Conservation (phyloP, 2,113 vertebrate species). For the Scophthalmus maximus region DNA sequence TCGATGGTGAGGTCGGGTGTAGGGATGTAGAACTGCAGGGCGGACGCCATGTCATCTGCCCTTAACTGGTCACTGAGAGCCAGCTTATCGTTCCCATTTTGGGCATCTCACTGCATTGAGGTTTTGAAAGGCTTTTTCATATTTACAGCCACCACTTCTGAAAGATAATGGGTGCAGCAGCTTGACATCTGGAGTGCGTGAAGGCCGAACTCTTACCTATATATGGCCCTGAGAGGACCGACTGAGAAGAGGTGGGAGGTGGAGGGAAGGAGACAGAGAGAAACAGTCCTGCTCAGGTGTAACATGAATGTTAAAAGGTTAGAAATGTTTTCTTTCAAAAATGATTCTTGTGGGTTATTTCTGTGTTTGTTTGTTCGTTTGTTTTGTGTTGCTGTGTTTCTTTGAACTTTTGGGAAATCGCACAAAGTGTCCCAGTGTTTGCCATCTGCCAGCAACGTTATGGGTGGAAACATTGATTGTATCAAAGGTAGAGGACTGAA, state of each 20-base stretch:
- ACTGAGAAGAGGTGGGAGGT: neutral
- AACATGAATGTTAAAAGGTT: constrained; percentile 46
- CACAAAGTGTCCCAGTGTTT: neutral
- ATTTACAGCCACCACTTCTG: constrained; percentile 19
- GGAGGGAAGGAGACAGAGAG: neutral
- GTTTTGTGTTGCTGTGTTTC: constrained; percentile 55
- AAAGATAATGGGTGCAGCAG: constrained; percentile 14
- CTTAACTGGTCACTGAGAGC: neutral
- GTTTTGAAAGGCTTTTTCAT: neutral
- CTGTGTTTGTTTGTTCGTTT: too few species aligned
- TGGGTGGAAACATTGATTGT: constrained; percentile 4
- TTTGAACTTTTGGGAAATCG: constrained; percentile 22
- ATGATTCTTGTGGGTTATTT: constrained; percentile 1
- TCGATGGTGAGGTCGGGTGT: too few species aligned
- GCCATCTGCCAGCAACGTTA: neutral
- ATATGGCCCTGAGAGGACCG: constrained; percentile 7
- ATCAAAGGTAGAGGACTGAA: neutral
- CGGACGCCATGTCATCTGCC: constrained; percentile 3
- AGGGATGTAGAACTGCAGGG: constrained; percentile 10
- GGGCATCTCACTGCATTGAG: neutral
- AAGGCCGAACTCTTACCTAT: neutral
- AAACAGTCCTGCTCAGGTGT: constrained; percentile 6
- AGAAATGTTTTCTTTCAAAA: constrained; percentile 11
- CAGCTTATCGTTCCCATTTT: constrained; percentile 1
- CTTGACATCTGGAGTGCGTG: constrained; percentile 1